Percentiles rank a stretch among this genome's conserved stretches.
Evolutionary conservation across 2,888 invertebrate species (phyloP).

Genomic region (Arge pagana): DNA sequence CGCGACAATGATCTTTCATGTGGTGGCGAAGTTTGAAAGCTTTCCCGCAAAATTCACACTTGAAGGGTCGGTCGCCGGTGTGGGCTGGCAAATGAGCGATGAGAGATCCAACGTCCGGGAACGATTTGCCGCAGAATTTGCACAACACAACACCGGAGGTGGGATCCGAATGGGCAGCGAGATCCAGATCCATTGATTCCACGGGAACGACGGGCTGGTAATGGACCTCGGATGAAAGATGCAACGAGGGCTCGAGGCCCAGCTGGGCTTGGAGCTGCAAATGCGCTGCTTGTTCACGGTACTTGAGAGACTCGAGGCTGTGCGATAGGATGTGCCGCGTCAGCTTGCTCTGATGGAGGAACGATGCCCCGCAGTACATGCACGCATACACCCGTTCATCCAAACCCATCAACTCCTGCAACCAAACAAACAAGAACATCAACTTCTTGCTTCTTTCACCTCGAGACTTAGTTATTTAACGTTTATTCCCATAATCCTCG

Average conservation of each 20-base stretch:
- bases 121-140: conserved; percentile 92
- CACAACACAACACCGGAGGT: conserved; percentile 79
- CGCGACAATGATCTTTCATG: conserved; percentile 93
- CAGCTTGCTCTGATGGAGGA: conserved; percentile 89
- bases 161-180: conserved; percentile 68
- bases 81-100: conserved; percentile 88
- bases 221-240: conserved; percentile 55
- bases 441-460: conserved; percentile 77
- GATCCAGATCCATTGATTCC: conserved; percentile 66
- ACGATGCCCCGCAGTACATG: conserved; percentile 88
- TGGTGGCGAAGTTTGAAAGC: conserved; percentile 91
- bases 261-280: conserved; percentile 61
- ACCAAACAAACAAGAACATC: conserved; percentile 85
- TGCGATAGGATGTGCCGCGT: conserved; percentile 88
- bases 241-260: conserved; percentile 54
- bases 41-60: conserved; percentile 93
- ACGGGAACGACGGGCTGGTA: conserved; percentile 53
- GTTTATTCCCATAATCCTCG: no score
- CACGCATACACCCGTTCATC: conserved; percentile 75
- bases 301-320: conserved; percentile 86
- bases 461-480: no score
- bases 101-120: conserved; percentile 86
- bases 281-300: conserved; percentile 71
- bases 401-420: conserved; percentile 88
- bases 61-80: conserved; percentile 88